Evolutionary conservation across 2,113 vertebrate genomes (phyloP).

Genomic region (Lycaon pictus): DNA sequence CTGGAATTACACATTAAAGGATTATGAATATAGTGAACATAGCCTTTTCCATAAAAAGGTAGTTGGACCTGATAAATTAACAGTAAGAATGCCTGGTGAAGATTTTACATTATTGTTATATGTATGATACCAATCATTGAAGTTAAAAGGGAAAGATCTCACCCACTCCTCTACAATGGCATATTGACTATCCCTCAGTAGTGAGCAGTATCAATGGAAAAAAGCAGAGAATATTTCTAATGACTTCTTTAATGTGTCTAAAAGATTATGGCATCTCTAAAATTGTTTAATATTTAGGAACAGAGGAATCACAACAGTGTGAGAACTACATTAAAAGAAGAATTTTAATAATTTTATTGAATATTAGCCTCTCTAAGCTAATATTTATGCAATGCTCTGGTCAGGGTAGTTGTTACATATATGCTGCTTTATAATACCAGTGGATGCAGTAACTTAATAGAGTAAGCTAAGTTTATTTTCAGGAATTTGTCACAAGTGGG

Average conservation of each 20-base stretch:
- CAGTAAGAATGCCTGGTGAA: neutral
- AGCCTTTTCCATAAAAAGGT: neutral
- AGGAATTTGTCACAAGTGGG: conserved; percentile 30
- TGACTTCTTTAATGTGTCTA: conserved; percentile 6
- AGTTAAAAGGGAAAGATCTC: neutral
- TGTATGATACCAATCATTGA: neutral
- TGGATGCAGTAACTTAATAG: neutral
- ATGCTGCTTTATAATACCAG: neutral
- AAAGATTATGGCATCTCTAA: neutral
- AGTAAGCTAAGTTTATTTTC: neutral
- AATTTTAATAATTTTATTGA: conserved; percentile 17
- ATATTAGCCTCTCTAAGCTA: neutral
- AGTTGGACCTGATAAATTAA: conserved; percentile 10
- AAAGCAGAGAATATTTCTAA: neutral
- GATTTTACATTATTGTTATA: neutral
- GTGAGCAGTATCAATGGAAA: neutral
- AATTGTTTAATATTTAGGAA: neutral
- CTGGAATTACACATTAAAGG: neutral
- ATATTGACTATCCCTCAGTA: neutral
- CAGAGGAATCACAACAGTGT: conserved; percentile 18
- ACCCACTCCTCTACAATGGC: neutral
- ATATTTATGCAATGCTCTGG: neutral
- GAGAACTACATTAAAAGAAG: conserved; percentile 4
- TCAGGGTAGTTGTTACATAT: neutral
- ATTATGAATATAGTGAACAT: neutral